These are phyloP conservation scores for Vanessa atalanta DNA, from an alignment of 1,140 invertebrate genomes.

Conservation along the genomic window DNA sequence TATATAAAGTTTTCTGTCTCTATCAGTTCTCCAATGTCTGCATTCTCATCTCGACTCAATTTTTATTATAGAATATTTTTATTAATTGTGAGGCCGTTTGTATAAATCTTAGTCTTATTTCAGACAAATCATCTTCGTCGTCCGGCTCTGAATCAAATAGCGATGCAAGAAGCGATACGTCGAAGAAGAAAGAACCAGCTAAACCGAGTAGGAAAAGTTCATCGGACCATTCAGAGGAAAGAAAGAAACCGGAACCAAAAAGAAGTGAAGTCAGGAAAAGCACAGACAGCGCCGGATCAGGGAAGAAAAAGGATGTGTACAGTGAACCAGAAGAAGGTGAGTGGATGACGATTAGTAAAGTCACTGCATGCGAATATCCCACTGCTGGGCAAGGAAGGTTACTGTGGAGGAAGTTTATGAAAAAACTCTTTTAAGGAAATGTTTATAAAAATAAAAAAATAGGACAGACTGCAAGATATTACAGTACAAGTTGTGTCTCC, in stretches of 20 bases:
- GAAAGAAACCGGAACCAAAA: conserved; percentile 66
- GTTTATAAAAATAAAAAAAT: too few relatives aligned
- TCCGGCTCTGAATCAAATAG: conserved; percentile 76
- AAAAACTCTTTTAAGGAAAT: too few relatives aligned
- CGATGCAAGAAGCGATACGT: conserved; percentile 64
- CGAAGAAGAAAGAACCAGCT: conserved; percentile 59
- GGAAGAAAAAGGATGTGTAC: conserved; percentile 81
- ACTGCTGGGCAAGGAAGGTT: background rate
- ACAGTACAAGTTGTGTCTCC: too few relatives aligned
- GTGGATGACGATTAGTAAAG: background rate
- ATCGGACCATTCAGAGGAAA: conserved; percentile 65
- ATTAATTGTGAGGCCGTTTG: background rate
- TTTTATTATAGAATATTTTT: too few relatives aligned
- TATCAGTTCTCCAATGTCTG: too few relatives aligned
- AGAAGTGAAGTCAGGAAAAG: conserved; percentile 67
- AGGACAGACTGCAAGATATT: too few relatives aligned
- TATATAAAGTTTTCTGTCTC: too few relatives aligned
- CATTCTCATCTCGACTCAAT: too few relatives aligned
- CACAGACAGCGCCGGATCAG: conserved; percentile 60
- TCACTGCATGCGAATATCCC: background rate
- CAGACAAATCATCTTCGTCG: conserved; percentile 81
- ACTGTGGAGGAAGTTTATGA: too few relatives aligned
- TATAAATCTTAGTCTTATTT: conserved; percentile 17
- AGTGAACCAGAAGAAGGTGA: conserved; percentile 88
- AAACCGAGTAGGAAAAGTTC: conserved; percentile 64